Percentiles rank a stretch among this genome's conserved stretches.
Conservation (phyloP, 2,888 invertebrate genomes). For the Liopterus haemorrhoidalis region DNA sequence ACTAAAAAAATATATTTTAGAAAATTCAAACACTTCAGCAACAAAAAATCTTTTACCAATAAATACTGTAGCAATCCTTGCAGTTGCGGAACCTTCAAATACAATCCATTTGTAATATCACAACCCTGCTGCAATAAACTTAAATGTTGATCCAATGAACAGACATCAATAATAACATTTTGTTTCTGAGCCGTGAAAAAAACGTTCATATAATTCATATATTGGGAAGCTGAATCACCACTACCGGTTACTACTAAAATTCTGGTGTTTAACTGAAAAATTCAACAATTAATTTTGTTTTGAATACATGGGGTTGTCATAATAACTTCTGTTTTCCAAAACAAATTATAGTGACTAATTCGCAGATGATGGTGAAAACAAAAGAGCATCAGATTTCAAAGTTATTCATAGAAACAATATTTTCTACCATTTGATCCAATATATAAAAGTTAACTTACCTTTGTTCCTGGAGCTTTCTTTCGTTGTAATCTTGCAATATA, state of each 20-base stretch:
- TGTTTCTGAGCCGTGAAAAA: constrained; percentile 89
- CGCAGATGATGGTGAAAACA: too few relatives aligned
- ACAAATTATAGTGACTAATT: too few relatives aligned
- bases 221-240: constrained; percentile 86
- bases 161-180: constrained; percentile 86
- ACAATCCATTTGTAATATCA: constrained; percentile 91
- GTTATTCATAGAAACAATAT: too few relatives aligned
- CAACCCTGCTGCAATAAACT: constrained; percentile 92
- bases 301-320: not conserved
- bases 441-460: constrained; percentile 37
- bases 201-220: constrained; percentile 98
- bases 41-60: constrained; percentile 54
- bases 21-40: constrained; percentile 13
- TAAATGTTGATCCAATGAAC: constrained; percentile 84
- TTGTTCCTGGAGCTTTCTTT: constrained; percentile 56
- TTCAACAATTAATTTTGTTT: not conserved
- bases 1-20: constrained; percentile 48
- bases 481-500: constrained; percentile 73
- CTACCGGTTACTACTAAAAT: constrained; percentile 85
- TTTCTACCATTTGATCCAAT: too few relatives aligned
- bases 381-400: too few relatives aligned
- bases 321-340: too few relatives aligned
- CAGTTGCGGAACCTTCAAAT: constrained; percentile 80
- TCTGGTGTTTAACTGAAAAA: constrained; percentile 58
- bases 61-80: constrained; percentile 81